A percentile compares a stretch with the other conserved stretches of the same genome.
These are phyloP conservation scores for Steinernema scapterisci DNA, from an alignment of 2,888 invertebrate species.

Conservation along the genomic window DNA sequence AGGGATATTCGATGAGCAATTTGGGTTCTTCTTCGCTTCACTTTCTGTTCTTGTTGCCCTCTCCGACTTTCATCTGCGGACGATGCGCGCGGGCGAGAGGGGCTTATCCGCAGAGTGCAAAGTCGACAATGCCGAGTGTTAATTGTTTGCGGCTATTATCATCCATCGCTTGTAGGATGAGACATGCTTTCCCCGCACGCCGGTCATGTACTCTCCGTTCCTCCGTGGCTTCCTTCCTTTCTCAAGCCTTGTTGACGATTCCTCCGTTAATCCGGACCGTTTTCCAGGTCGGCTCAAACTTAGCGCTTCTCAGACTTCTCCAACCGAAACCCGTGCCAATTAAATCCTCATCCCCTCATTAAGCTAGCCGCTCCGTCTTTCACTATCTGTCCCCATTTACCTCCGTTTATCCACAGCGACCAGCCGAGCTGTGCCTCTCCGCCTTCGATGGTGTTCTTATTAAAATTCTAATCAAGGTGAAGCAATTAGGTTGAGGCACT, in stretches of 20 bases:
- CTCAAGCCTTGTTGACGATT: constrained; percentile 6
- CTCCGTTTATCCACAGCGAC: not conserved
- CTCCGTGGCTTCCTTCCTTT: not conserved
- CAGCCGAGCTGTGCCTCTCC: not conserved
- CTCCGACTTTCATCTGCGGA: not conserved
- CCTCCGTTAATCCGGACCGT: constrained; percentile 10
- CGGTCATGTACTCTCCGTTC: not conserved
- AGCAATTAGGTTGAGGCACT: too few species aligned
- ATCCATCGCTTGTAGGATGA: not conserved
- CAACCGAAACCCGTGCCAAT: not conserved
- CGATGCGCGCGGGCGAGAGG: constrained; percentile 9
- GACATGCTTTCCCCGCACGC: not conserved
- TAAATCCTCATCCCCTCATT: constrained; percentile 14
- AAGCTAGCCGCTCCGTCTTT: not conserved
- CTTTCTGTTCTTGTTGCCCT: not conserved
- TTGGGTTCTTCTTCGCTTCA: not conserved
- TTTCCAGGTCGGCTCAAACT: not conserved
- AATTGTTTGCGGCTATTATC: constrained; percentile 30
- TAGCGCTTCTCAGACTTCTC: not conserved
- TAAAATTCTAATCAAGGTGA: too few species aligned
- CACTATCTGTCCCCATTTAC: not conserved
- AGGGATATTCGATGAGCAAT: constrained; percentile 24
- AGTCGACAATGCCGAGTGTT: constrained; percentile 15
- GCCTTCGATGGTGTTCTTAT: too few species aligned
- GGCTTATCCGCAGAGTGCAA: constrained; percentile 21